phyloP scores from a whole-genome alignment of 2,113 vertebrate genomes.

The Mobula hypostoma region DNA sequence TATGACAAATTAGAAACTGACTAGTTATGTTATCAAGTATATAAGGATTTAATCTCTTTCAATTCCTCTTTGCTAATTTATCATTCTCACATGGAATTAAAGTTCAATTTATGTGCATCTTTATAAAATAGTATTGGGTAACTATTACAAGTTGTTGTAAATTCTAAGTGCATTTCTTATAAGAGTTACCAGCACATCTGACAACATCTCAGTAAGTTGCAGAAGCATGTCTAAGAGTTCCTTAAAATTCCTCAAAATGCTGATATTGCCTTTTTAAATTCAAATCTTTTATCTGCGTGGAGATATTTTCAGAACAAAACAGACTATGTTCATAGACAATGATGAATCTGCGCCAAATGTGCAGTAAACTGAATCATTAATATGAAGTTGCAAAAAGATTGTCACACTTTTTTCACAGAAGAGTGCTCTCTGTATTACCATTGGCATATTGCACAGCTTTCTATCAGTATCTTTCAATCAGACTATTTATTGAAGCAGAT shows the following conservation, averaged over 20 bases:
- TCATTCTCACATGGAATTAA: not conserved
- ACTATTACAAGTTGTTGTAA: not conserved
- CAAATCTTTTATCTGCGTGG: not conserved
- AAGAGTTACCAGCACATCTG: not conserved
- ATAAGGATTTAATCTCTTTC: not conserved
- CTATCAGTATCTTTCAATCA: conserved; percentile 55
- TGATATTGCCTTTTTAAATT: conserved; percentile 33
- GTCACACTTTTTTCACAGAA: conserved; percentile 48
- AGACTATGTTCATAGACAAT: conserved; percentile 4
- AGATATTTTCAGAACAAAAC: conserved; percentile 4
- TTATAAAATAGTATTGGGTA: not conserved
- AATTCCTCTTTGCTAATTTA: not conserved
- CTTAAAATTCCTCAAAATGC: not conserved
- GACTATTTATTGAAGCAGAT: conserved; percentile 55
- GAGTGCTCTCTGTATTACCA: conserved; percentile 49
- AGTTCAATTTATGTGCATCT: not conserved
- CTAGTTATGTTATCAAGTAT: not conserved
- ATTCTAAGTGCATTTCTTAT: not conserved
- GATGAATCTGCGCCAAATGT: conserved; percentile 39
- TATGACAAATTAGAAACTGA: not conserved
- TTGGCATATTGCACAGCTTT: conserved; percentile 47
- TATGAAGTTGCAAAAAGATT: conserved; percentile 38
- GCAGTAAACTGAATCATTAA: conserved; percentile 47
- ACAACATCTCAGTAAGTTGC: not conserved
- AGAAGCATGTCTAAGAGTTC: not conserved